Evolutionary conservation across 2,888 invertebrate species (phyloP).

Genomic region (Parnassius mnemosyne): DNA sequence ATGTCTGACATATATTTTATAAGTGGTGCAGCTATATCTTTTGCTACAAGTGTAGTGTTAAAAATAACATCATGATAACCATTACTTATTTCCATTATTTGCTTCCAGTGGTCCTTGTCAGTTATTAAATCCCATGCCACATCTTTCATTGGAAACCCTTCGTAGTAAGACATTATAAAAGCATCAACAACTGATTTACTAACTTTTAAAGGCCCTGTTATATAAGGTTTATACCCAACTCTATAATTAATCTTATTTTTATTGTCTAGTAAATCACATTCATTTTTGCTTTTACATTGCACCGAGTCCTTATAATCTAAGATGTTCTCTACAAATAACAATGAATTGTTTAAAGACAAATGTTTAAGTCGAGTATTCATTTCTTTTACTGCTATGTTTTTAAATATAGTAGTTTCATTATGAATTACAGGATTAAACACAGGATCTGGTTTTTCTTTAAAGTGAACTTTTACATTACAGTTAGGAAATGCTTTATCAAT

Average conservation of each 20-base stretch:
- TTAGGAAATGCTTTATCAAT: slow-evolving; percentile 52
- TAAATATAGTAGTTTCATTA: slow-evolving; percentile 50
- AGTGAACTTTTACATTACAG: slow-evolving; percentile 58
- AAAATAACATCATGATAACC: slow-evolving; percentile 64
- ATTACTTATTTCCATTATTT: slow-evolving; percentile 47
- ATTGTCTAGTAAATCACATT: slow-evolving; percentile 54
- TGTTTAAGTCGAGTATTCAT: slow-evolving; percentile 49
- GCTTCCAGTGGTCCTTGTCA: slow-evolving; percentile 44
- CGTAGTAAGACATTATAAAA: slow-evolving; percentile 67
- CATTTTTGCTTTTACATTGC: slow-evolving; percentile 44
- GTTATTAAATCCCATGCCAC: slow-evolving; percentile 63
- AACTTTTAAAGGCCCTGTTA: slow-evolving; percentile 63
- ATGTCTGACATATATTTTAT: slow-evolving; percentile 50
- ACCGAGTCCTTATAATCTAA: slow-evolving; percentile 59
- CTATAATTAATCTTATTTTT: slow-evolving; percentile 46
- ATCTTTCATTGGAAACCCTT: slow-evolving; percentile 51
- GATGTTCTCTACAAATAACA: slow-evolving; percentile 49
- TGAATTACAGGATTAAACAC: slow-evolving; percentile 62
- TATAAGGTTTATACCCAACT: slow-evolving; percentile 50
- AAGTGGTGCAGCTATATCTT: slow-evolving; percentile 57
- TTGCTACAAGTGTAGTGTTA: slow-evolving; percentile 56
- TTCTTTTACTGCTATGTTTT: slow-evolving; percentile 43
- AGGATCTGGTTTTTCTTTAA: slow-evolving; percentile 46
- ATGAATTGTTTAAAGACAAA: slow-evolving; percentile 49
- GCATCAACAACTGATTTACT: slow-evolving; percentile 62